These are phyloP conservation scores for Glyptemys insculpta DNA, from an alignment of 2,797 vertebrate genomes.

Conservation along the genomic window DNA sequence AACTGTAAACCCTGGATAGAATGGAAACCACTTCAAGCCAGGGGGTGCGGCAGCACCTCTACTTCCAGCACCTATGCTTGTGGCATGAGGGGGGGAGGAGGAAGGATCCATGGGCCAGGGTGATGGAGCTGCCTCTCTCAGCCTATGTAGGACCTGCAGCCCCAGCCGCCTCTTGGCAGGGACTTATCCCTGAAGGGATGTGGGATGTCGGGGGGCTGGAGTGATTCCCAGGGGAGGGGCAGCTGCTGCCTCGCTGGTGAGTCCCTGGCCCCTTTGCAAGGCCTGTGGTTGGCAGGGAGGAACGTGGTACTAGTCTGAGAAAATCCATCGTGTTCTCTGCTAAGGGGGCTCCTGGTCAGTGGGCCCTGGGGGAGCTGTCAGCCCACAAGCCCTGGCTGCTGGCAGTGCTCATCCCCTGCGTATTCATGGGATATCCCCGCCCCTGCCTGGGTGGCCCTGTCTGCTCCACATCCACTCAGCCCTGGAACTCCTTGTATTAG, in stretches of 20 bases:
- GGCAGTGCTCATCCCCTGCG: neutral
- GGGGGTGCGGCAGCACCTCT: too few relatives aligned
- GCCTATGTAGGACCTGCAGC: neutral
- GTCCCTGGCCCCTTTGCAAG: neutral
- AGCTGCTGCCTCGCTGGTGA: neutral
- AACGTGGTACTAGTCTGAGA: neutral
- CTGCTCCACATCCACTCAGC: neutral
- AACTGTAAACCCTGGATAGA: too few relatives aligned
- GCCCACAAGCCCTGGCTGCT: too few relatives aligned
- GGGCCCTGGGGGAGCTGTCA: neutral
- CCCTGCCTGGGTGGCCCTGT: neutral
- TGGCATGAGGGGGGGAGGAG: neutral
- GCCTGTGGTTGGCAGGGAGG: neutral
- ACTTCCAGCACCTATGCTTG: neutral
- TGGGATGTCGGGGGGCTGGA: neutral
- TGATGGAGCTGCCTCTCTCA: neutral
- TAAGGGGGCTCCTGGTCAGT: neutral
- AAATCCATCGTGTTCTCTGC: neutral
- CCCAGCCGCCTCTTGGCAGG: neutral
- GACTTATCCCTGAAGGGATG: neutral
- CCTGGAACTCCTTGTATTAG: neutral
- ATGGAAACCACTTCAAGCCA: too few relatives aligned
- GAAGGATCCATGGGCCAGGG: neutral
- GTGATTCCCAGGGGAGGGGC: neutral
- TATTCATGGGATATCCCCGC: neutral